Evolutionary conservation across 2,888 invertebrate species (phyloP), one percentile per base, ranked within the genome.

Genomic region (Rotaria macrura): DNA sequence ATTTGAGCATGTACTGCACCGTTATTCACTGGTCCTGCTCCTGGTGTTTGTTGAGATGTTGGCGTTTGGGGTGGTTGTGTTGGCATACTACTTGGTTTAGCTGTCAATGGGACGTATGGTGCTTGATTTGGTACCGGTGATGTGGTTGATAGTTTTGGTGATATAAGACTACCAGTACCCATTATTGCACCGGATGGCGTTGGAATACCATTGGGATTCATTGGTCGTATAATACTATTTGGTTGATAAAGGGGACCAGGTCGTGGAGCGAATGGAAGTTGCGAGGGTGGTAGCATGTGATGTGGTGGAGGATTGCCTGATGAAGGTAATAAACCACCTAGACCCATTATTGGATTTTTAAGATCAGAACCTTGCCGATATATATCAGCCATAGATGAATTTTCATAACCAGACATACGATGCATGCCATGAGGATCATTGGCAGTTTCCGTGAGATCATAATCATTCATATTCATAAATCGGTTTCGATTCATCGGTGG

Each of bases 1-100:
- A 86, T 34, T 79, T 86, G 86, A 54, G 29, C 74, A 34, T 86
- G 86, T 17, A 79, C 79, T 25, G 79, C 79, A 43, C 38, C 43
- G n/a, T 43, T 79, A 52, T 52, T 83, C 2, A 47, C 52, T 34
- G 23, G n/a, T 25, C 49, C 83, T 83, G 38, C 0, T 49, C 43
- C 49, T 34, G 43, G 79, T 43, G 25, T 25, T 38, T 49, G 65
- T 29, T 29, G 20, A 23, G 85, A 55, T 29, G 79, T 25, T 6
- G 85, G 43, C 7, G 79, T 23, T 57, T 79, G 40, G 17, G 79
- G 47, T 65, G 38, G 25, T 84, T 65, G 84, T 20, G 43, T 55
- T 55, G 52, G 84, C 2, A 52, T 34, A 38, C 25, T 34, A 25
- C 4, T 29, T 79, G 43, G 79, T 79, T 79, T 79, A 43, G 38